Evolutionary conservation across 2,113 vertebrate genomes (phyloP).

Genomic region (Acrocephalus kingi): DNA sequence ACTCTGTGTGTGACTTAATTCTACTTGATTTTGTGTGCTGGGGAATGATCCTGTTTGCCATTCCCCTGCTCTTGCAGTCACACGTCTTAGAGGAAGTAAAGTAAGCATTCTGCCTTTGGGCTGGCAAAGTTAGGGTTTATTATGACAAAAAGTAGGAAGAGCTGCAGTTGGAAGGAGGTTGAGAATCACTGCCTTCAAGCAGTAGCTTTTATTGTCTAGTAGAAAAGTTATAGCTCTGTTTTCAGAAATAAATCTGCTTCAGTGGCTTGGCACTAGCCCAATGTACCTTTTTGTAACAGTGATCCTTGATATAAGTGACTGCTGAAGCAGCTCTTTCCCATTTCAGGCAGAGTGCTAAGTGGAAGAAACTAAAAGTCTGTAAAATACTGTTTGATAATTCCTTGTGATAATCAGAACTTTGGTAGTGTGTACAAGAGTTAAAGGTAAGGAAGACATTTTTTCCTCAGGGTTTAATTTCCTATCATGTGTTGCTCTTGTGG

Average conservation of each 20-base stretch:
- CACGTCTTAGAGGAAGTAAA: rapidly evolving
- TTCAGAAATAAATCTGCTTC: background rate
- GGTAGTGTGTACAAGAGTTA: background rate
- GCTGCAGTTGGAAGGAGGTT: background rate
- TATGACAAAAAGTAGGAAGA: background rate
- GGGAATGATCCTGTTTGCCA: background rate
- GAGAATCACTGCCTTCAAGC: background rate
- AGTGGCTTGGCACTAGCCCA: background rate
- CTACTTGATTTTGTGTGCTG: background rate
- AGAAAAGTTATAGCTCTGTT: background rate
- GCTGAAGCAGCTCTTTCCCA: background rate
- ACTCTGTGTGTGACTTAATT: background rate
- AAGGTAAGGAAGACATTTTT: background rate
- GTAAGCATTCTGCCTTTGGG: background rate
- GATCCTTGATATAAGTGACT: background rate
- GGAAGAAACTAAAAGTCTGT: background rate
- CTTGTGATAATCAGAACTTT: background rate
- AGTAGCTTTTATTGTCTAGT: background rate
- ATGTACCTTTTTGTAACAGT: background rate
- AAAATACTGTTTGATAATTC: background rate
- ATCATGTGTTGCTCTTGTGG: rapidly evolving
- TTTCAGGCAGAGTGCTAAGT: background rate
- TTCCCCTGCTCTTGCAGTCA: background rate
- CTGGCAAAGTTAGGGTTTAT: background rate
- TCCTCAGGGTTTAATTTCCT: background rate